Evolutionary conservation across 2,113 vertebrate species (phyloP).

Genomic region (Hypomesus transpacificus): DNA sequence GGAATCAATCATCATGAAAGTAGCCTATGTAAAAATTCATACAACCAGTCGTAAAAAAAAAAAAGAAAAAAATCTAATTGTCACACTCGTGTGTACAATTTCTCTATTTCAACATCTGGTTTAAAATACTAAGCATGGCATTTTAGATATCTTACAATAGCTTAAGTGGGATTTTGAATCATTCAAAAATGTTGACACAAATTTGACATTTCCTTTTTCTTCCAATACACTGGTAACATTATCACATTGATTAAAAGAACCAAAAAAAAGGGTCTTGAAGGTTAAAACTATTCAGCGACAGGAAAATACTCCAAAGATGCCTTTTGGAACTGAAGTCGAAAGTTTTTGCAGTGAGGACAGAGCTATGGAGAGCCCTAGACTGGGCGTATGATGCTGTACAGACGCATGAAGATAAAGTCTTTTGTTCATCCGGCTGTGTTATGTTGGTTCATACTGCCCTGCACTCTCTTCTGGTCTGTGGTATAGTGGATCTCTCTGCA

Average conservation of each 20-base stretch:
- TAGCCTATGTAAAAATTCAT: too few relatives aligned
- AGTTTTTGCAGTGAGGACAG: neutral
- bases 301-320: neutral
- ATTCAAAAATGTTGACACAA: neutral
- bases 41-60: too few relatives aligned
- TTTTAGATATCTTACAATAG: neutral
- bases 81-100: neutral
- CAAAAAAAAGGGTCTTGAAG: neutral
- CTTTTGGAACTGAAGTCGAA: neutral
- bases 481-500: slow-evolving; percentile 31
- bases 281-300: neutral
- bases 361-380: neutral
- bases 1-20: too few relatives aligned
- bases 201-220: neutral
- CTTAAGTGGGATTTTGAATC: neutral
- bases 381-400: neutral
- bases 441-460: neutral
- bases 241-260: neutral
- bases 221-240: neutral
- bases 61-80: too few relatives aligned
- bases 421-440: neutral
- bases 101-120: neutral
- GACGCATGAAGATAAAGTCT: neutral
- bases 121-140: neutral
- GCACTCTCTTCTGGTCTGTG: neutral